Evolutionary conservation across 2,797 vertebrate genomes (phyloP).

Genomic region (Eupleurogrammus muticus): DNA sequence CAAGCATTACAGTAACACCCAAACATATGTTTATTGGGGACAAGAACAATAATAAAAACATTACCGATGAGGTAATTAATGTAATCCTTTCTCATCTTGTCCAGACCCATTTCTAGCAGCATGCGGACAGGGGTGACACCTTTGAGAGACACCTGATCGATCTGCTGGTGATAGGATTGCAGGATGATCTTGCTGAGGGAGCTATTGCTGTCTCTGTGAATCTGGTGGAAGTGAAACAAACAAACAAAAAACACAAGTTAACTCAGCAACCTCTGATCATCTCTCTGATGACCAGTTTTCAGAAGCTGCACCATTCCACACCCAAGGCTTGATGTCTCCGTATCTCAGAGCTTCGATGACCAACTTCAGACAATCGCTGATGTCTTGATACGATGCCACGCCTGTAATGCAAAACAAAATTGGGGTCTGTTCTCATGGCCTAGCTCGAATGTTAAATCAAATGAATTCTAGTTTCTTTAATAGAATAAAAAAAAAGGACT

Average conservation of each 20-base stretch:
- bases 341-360: slow-evolving; percentile 86
- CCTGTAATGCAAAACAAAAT: slow-evolving; percentile 76
- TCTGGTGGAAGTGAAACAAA: slow-evolving; percentile 75
- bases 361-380: slow-evolving; percentile 89
- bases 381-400: slow-evolving; percentile 91
- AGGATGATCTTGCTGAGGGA: slow-evolving; percentile 92
- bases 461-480: background rate
- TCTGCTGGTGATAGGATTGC: slow-evolving; percentile 90
- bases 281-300: background rate
- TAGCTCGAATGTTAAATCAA: background rate
- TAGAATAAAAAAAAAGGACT: slow-evolving; percentile 53
- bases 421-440: background rate
- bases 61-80: slow-evolving; percentile 95
- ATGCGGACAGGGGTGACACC: slow-evolving; percentile 89
- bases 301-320: slow-evolving; percentile 66
- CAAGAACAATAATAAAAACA: background rate
- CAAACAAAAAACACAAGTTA: background rate
- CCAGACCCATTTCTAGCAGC: slow-evolving; percentile 95
- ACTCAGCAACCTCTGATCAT: background rate
- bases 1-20: background rate
- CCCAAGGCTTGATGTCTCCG: slow-evolving; percentile 94
- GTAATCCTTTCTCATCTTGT: slow-evolving; percentile 98
- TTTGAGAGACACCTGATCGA: slow-evolving; percentile 85
- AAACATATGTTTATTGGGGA: background rate
- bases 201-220: slow-evolving; percentile 93